Evolutionary conservation across 2,888 invertebrate genomes (phyloP), one percentile per base, ranked within the genome.

Genomic region (Craniophora ligustri): DNA sequence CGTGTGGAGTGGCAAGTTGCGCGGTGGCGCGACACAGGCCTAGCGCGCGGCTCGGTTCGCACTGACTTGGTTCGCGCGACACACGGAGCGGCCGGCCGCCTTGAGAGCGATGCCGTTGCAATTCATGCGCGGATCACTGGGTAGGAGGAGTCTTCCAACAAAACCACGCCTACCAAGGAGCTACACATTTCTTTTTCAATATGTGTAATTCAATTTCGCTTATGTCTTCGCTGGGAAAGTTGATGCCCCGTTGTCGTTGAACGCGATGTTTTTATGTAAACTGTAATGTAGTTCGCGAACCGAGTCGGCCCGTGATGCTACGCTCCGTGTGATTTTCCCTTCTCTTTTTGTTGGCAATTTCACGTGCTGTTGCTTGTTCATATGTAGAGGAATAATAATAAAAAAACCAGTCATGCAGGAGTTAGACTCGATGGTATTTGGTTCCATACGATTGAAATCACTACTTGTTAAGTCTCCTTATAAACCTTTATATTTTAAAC

Each of bases 121-220:
- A 82, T 87, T 84, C 90, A 89, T 92, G 92, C 93, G 92, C 93
- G 89, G 78, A 70, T 84, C 85, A 79, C 84, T 79, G 78, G 72
- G 91, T 85, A 90, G 92, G 92, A 89, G 92, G 92, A 90, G 92
- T 86, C 87, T 88, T 87, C 64, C 40, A 50, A 68, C 78, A 74
- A 87, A 90, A 88, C 92, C 92, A 91, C 92, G 92, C 92, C 93
- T 90, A 91, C 92, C 85, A 91, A 93, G 93, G 82, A 91, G 91
- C 92, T 92, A 88, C 92, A 93, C 92, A 92, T 92, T 93, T 92
- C 92, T 92, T 92, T 93, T 93, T 93, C 93, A 92, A 93, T 93
- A 93, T 92, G 92, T 93, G 93, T 93, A 92, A 92, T 93, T 93
- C 93, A 92, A 92, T 93, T 93, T 92, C 91, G 92, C 92, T 92